Base-by-base conservation (phyloP, 2,888 invertebrate species). In the Miltochrista miniata region DNA sequence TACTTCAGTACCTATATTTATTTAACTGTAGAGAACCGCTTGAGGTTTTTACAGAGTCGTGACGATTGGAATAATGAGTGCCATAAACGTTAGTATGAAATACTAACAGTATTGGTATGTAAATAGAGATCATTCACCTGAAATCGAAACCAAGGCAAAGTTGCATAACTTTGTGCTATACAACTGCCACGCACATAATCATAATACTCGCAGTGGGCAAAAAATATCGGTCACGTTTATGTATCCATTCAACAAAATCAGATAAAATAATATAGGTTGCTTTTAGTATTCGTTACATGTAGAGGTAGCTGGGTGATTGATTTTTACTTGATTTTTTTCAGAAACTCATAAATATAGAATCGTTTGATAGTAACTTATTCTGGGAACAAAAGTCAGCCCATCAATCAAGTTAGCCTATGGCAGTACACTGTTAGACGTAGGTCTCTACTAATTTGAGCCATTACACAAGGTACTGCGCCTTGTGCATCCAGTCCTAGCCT, bases 91-190 rank as follows among this genome's bases (percentile, higher is more conserved):
- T 48, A 18, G 11, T 35, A 13, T 41, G n/a, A 35, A 35, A 41
- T 46, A 24, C 18, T 30, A 11, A 18, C 12, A 7, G 48, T 37
- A 49, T 44, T 40, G 24, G 30, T 40, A 49, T 49, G 48, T 48
- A 42, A 48, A 42, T 48, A 18, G 41, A 24, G 42, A 42, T 48
- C 37, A 37, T 48, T 48, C 48, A 48, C 31, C 35, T 48, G 30
- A 48, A 48, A 48, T 42, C 3, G 11, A 48, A 48, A 41, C 42
- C 41, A 48, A 48, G 48, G 48, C 18, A 31, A 13, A 12, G 35
- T 48, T 48, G 36, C 42, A 31, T 15, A 41, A 31, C 18, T 38
- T 38, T 14, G 14, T 35, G 5, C 18, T 4, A 24, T 15, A 36
- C 36, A 10, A 36, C 14, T 36, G 10, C 14, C 14, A 36, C 13